Evolutionary conservation across 2,888 invertebrate species (phyloP).

Genomic region (Prenolepis imparis): DNA sequence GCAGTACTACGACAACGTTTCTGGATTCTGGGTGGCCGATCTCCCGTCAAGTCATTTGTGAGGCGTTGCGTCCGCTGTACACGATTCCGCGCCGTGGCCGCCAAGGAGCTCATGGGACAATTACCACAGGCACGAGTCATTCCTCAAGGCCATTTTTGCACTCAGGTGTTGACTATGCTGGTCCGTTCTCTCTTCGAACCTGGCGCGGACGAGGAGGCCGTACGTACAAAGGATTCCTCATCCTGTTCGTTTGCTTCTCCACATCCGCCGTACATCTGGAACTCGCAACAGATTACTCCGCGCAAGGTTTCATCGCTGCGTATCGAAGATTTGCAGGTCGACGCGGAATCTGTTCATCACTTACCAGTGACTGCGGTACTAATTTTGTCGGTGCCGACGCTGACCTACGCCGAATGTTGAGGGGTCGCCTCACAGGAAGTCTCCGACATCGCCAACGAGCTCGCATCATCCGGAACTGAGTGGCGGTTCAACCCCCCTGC

Average conservation of each 20-base stretch:
- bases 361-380: background rate
- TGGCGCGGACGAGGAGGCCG: background rate
- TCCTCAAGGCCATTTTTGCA: background rate
- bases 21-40: no score
- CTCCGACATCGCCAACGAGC: background rate
- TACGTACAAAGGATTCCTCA: background rate
- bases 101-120: background rate
- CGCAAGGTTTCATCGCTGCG: background rate
- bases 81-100: background rate
- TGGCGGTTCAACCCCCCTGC: background rate
- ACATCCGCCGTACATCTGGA: conserved; percentile 14
- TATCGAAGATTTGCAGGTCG: background rate
- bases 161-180: background rate
- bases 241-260: conserved; percentile 1
- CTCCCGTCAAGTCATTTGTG: background rate
- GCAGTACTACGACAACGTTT: no score
- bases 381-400: background rate
- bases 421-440: background rate
- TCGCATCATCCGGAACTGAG: no score
- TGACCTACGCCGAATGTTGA: background rate
- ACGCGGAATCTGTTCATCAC: background rate
- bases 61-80: background rate
- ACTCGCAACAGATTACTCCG: background rate
- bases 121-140: background rate
- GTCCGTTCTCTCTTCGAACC: background rate